Conservation (phyloP, 1,140 invertebrate genomes). For the Ditylenchus dipsaci region DNA sequence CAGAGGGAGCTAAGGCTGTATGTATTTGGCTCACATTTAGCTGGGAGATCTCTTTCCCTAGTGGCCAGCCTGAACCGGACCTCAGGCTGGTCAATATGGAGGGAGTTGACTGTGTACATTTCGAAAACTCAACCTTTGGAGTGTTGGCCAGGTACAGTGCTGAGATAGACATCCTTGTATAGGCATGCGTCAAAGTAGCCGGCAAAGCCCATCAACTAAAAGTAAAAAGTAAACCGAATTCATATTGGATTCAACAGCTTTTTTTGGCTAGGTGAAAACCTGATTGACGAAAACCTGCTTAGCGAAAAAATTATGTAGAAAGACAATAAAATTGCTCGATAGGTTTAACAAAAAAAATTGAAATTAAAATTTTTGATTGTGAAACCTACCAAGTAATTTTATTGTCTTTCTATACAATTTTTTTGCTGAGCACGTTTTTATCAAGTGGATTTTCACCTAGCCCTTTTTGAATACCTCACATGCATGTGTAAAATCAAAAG, state of each 20-base stretch:
- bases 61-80: too few species aligned
- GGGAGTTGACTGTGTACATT: conserved; percentile 5
- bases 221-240: conserved; percentile 9
- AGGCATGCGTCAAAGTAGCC: conserved; percentile 46
- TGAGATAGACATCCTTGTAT: conserved; percentile 44
- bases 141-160: conserved; percentile 34
- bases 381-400: too few species aligned
- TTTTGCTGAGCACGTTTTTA: conserved; percentile 30
- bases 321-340: too few species aligned
- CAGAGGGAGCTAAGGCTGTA: too few species aligned
- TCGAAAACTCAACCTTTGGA: conserved; percentile 11
- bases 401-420: not conserved
- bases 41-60: too few species aligned
- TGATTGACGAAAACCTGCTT: not conserved
- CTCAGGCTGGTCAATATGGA: too few species aligned
- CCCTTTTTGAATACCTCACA: conserved; percentile 31
- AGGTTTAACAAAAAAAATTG: too few species aligned
- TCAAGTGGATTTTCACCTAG: too few species aligned
- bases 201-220: conserved; percentile 54
- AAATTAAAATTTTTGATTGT: too few species aligned
- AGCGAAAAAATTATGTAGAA: not conserved
- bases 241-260: not conserved
- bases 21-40: too few species aligned
- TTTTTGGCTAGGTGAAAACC: not conserved
- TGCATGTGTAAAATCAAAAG: conserved; percentile 16